Percentiles rank a stretch among this genome's conserved stretches.
phyloP scores from a whole-genome alignment of 2,113 vertebrate genomes.

The Malurus alboscapulatus region DNA sequence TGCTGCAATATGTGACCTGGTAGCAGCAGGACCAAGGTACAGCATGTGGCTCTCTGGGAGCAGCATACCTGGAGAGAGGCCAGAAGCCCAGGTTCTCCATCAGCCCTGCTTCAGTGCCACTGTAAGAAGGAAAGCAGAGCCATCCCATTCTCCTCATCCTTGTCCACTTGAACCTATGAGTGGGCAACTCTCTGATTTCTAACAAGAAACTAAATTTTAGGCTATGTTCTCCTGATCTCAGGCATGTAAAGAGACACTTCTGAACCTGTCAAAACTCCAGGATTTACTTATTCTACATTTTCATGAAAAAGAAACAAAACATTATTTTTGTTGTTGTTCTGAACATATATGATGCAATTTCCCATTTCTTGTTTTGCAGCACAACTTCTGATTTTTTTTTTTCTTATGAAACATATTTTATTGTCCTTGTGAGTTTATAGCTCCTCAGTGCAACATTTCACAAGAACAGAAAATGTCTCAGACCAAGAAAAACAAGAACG shows the following conservation, averaged over 20 bases:
- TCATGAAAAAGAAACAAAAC: neutral
- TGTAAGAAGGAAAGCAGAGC: neutral
- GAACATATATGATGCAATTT: neutral
- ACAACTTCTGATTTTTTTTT: neutral
- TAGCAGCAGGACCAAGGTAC: neutral
- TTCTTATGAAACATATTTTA: neutral
- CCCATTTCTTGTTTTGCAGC: neutral
- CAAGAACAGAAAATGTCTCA: neutral
- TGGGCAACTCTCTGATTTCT: neutral
- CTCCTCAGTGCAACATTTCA: neutral
- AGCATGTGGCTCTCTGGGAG: neutral
- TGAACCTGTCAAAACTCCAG: neutral
- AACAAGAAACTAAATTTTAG: neutral
- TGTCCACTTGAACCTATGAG: fast-evolving
- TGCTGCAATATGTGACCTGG: neutral
- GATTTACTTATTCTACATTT: neutral
- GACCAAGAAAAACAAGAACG: neutral
- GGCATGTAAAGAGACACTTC: neutral
- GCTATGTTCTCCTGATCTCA: neutral
- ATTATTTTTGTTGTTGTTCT: neutral
- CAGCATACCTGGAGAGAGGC: neutral
- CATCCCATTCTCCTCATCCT: neutral
- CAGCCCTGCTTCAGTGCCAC: neutral
- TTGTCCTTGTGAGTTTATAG: neutral
- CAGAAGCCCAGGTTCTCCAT: neutral